Base-by-base conservation (phyloP, 2,888 invertebrate species). In the Phaedon cochleariae region DNA sequence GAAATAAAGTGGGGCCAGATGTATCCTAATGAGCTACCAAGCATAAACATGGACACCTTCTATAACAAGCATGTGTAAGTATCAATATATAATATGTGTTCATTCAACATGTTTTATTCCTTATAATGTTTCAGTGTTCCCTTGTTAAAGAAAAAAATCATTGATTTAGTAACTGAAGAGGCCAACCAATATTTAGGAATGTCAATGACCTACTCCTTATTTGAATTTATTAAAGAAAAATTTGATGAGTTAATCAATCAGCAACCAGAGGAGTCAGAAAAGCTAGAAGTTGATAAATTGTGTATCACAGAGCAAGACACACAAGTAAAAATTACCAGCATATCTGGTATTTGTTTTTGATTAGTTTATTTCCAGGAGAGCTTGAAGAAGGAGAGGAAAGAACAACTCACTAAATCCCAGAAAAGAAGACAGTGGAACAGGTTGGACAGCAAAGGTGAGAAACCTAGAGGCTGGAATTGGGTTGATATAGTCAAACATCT, bases 401-500 rank as follows among this genome's bases (percentile, higher is more conserved):
- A 95, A 77, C 94, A 95, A 62, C 81, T 97, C 73, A 95, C 94
- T 6, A 97, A 97, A 84, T 87, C 96, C 0, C 97, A 97, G 83
- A 97, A 97, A 82, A 87, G 96, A 10, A 88, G 92, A 65, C 92
- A 93, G 79, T 95, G 94, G 92, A 95, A 95, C 80, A 88, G 90
- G 62, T 88, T 94, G 0, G 95, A 95, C 82, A 85, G 86, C 0
- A 86, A 87, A 18, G 96, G 96, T 0, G 96, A 97, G 79, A 89
- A 88, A 71, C 92, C 94, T 0, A 85, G 97, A 26, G 98, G 98
- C 0, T 95, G 91, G 89, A 90, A 98, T 85, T 98, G 98, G 97
- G 90, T 97, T 9, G 97, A 97, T 80, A 90, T 98, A 68, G 92
- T 98, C n/a, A 96, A 95, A 83, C 98, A 98, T 85, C 87, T 98